Percentiles rank a stretch among this genome's conserved stretches.
Evolutionary conservation across 2,888 invertebrate genomes (phyloP).

Genomic region (Drosophila quinaria): DNA sequence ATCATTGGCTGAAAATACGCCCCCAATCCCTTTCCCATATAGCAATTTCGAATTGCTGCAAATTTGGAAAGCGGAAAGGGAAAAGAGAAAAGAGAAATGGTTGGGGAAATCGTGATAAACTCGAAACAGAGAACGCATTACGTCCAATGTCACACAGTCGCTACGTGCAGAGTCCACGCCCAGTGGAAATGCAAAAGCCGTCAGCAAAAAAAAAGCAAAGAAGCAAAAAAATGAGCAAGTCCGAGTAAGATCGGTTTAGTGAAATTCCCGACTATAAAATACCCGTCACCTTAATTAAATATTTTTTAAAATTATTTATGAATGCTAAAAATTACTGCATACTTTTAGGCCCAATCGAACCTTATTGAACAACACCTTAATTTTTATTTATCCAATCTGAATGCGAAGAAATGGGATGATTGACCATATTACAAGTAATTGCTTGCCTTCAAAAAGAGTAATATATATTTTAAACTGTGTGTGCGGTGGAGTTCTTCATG

Average conservation of each 20-base stretch:
- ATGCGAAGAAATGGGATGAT: too few relatives aligned
- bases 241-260: neutral
- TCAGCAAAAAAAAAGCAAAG: slow-evolving; percentile 43
- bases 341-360: too few relatives aligned
- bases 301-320: neutral
- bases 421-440: too few relatives aligned
- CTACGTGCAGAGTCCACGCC: slow-evolving; percentile 61
- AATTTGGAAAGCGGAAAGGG: neutral
- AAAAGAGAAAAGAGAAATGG: neutral
- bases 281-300: neutral
- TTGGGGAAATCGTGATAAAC: slow-evolving; percentile 46
- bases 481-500: too few relatives aligned
- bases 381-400: too few relatives aligned
- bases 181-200: slow-evolving; percentile 45
- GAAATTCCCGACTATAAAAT: neutral
- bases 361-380: too few relatives aligned
- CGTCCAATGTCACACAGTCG: slow-evolving; percentile 37
- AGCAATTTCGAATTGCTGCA: slow-evolving; percentile 48
- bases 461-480: too few relatives aligned
- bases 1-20: slow-evolving; percentile 38
- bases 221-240: neutral
- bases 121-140: slow-evolving; percentile 66
- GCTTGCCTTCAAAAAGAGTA: too few relatives aligned
- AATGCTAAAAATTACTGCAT: too few relatives aligned
- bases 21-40: slow-evolving; percentile 15